A percentile compares a stretch with the other conserved stretches of the same genome.
Evolutionary conservation across 2,888 invertebrate genomes (phyloP).

Genomic region (Argynnis bischoffii): DNA sequence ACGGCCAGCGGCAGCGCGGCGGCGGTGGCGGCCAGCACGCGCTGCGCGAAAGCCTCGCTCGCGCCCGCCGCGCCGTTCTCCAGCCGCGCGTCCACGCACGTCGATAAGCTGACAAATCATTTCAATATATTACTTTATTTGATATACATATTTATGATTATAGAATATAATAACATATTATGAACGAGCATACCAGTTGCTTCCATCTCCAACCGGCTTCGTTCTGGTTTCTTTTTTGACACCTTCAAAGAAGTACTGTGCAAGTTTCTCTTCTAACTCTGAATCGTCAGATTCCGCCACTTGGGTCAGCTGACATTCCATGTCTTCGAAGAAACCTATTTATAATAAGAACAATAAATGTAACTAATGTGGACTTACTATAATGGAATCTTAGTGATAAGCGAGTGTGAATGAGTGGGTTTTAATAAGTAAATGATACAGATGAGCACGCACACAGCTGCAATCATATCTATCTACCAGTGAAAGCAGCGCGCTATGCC

Average conservation of each 20-base stretch:
- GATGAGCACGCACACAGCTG: background rate
- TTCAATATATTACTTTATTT: background rate
- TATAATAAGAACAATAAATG: background rate
- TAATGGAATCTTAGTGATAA: background rate
- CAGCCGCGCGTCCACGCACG: slow-evolving; percentile 82
- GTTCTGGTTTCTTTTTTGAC: slow-evolving; percentile 66
- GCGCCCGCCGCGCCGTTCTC: slow-evolving; percentile 90
- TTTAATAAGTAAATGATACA: background rate
- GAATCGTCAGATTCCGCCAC: slow-evolving; percentile 92
- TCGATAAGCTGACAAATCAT: slow-evolving; percentile 59
- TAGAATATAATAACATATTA: background rate
- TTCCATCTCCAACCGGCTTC: slow-evolving; percentile 61
- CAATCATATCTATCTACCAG: slow-evolving; percentile 36
- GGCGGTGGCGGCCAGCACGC: slow-evolving; percentile 72
- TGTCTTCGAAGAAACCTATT: slow-evolving; percentile 34
- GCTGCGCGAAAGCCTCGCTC: slow-evolving; percentile 88
- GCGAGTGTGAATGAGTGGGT: background rate
- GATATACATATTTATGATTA: background rate
- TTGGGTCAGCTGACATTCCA: slow-evolving; percentile 81
- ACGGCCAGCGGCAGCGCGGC: slow-evolving; percentile 55
- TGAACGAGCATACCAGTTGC: slow-evolving; percentile 54
- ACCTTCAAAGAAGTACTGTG: slow-evolving; percentile 82
- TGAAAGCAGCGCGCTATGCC: slow-evolving; percentile 30
- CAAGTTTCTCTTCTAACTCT: slow-evolving; percentile 89
- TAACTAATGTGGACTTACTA: background rate